A percentile compares a stretch with the other conserved stretches of the same genome.
Conservation (phyloP, 2,797 vertebrate genomes). For the Nothura maculosa region DNA sequence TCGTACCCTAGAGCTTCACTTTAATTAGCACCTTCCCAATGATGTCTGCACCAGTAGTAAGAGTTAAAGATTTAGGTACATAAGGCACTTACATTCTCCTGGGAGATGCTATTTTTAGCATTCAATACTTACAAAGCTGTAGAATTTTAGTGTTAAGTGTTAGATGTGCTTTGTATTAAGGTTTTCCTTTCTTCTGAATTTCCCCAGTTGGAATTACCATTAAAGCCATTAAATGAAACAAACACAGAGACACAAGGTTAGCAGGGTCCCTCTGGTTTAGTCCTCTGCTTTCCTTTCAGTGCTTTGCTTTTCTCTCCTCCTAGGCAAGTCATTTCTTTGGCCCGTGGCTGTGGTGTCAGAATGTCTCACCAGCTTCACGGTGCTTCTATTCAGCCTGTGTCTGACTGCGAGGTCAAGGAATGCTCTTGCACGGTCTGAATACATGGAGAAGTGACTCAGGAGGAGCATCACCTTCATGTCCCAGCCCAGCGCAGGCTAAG, state of each 20-base stretch:
- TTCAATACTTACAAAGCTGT: no score
- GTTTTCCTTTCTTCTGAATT: neutral
- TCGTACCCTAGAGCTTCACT: neutral
- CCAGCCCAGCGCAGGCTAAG: accelerated
- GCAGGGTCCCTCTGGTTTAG: neutral
- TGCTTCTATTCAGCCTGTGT: accelerated
- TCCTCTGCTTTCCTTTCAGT: neutral
- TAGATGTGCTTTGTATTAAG: neutral
- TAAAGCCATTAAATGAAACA: neutral
- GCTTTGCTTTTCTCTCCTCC: neutral
- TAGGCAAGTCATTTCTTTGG: neutral
- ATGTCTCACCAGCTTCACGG: accelerated
- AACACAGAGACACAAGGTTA: neutral
- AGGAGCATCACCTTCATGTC: neutral
- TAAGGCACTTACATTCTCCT: neutral
- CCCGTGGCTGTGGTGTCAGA: neutral
- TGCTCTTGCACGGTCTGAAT: neutral
- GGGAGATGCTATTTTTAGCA: neutral
- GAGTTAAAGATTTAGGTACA: neutral
- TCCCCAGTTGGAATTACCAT: neutral
- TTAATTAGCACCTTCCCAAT: neutral
- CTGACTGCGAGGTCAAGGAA: accelerated
- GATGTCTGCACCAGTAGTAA: neutral
- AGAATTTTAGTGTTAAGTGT: no score
- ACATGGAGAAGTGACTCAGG: neutral